phyloP scores from a whole-genome alignment of 2,113 vertebrate species.

The Mixornis gularis region DNA sequence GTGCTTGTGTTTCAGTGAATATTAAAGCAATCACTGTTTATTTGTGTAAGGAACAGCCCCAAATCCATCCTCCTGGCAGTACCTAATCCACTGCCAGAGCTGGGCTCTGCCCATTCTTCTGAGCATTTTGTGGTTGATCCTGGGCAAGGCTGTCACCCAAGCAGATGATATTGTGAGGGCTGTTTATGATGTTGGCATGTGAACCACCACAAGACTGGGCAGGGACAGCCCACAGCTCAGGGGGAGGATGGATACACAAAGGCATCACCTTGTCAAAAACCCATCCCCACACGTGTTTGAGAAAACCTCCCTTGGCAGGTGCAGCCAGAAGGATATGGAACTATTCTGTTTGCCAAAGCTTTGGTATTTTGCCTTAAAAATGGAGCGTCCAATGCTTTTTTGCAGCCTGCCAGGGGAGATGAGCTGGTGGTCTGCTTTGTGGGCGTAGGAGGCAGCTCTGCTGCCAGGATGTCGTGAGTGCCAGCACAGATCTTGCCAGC shows the following conservation, averaged over 20 bases:
- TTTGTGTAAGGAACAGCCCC: not conserved
- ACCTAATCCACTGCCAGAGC: not conserved
- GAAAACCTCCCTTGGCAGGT: not conserved
- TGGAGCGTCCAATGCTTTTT: not conserved
- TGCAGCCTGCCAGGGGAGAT: not conserved
- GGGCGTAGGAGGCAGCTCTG: not conserved
- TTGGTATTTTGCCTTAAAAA: not conserved
- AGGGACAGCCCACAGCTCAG: not conserved
- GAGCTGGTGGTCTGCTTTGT: not conserved
- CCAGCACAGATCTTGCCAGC: not conserved
- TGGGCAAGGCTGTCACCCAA: not conserved
- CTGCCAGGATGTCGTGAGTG: accelerated
- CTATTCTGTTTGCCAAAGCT: not conserved
- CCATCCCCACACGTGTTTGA: not conserved
- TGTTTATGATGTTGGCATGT: not conserved
- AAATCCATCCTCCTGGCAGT: not conserved
- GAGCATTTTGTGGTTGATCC: not conserved
- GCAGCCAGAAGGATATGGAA: not conserved
- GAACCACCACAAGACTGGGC: not conserved
- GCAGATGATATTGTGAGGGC: not conserved
- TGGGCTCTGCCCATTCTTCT: not conserved
- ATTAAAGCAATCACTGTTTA: not conserved
- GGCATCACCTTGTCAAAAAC: not conserved
- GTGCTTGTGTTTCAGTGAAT: not conserved
- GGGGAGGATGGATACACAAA: not conserved